These are phyloP conservation scores for Plectrocnemia conspersa DNA, from an alignment of 1,140 invertebrate species.

Conservation along the genomic window DNA sequence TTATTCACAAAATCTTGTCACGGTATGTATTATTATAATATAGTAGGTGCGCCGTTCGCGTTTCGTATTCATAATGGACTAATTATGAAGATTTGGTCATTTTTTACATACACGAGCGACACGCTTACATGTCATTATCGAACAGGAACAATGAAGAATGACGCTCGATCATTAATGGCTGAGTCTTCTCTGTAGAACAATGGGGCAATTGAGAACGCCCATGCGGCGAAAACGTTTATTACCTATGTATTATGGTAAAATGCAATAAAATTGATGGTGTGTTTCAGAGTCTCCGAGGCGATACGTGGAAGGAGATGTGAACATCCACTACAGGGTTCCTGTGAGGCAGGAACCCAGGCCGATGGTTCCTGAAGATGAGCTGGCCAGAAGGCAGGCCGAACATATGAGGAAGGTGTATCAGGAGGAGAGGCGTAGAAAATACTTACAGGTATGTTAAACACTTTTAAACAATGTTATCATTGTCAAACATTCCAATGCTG, in stretches of 20 bases:
- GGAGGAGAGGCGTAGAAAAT: conserved; percentile 80
- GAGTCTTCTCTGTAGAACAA: too few species aligned
- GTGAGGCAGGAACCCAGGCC: conserved; percentile 80
- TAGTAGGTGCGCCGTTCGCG: too few species aligned
- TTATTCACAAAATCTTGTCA: too few species aligned
- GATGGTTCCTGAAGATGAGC: conserved; percentile 73
- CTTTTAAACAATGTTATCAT: not conserved
- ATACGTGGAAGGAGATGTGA: conserved; percentile 88
- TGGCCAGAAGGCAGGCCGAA: conserved; percentile 78
- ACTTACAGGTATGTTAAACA: conserved; percentile 60
- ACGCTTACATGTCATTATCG: too few species aligned
- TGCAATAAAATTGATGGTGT: not conserved
- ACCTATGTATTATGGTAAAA: not conserved
- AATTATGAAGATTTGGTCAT: too few species aligned
- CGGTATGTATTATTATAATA: too few species aligned
- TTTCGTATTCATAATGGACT: too few species aligned
- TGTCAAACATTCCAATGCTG: too few species aligned
- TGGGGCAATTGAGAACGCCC: not conserved
- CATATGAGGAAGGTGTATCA: conserved; percentile 86
- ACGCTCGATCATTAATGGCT: too few species aligned
- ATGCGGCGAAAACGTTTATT: not conserved
- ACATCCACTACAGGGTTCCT: conserved; percentile 86
- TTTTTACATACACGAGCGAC: too few species aligned
- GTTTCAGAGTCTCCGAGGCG: conserved; percentile 72
- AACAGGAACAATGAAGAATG: too few species aligned